Evolutionary conservation across 2,888 invertebrate genomes (phyloP), one percentile per base, ranked within the genome.

Genomic region (Ptychoptera contaminata): DNA sequence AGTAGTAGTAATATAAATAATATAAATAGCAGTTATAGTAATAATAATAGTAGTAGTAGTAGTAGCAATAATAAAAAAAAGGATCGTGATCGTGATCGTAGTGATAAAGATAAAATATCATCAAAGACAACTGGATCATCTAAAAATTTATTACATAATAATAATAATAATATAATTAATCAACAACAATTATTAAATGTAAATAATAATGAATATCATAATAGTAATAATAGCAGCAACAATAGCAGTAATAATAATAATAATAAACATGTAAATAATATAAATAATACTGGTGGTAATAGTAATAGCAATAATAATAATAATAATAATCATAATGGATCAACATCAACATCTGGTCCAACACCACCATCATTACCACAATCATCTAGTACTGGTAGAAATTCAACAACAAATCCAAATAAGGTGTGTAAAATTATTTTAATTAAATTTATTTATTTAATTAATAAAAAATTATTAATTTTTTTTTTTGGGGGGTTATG

Each of bases 41-140:
- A 23, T 12, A 16, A 15, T 30, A 42, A 42, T 40, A 45, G 40
- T 12, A 46, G 42, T 35, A 43, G 46, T 15, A 50, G 50, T 49
- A 55, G 53, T 45, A 53, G 54, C 48, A 63, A 59, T 48, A 60
- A 57, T 50, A 64, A 63, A 48, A 58, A 61, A 46, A 59, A 60
- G 48, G 63, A 65, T 51, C 58, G 61, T 2, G 62, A 63, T 50
- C 59, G 61, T 36, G 65, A 64, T 32, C 58, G 61, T 23, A 23
- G 23, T 44, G 63, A 55, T 40, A 53, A 54, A 23, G 23, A 23
- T 23, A 23, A 23, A 23, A 23, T 23, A 23, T 23, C 23, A 23
- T 23, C 23, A 7, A 23, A 23, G n/a, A n/a, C n/a, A 23, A 5
- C 23, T 23, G 23, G 23, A 23, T 23, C 58, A 51, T 56, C 23